These are phyloP conservation scores for Apodemia mormo DNA, from an alignment of 2,888 invertebrate species.

Conservation along the genomic window DNA sequence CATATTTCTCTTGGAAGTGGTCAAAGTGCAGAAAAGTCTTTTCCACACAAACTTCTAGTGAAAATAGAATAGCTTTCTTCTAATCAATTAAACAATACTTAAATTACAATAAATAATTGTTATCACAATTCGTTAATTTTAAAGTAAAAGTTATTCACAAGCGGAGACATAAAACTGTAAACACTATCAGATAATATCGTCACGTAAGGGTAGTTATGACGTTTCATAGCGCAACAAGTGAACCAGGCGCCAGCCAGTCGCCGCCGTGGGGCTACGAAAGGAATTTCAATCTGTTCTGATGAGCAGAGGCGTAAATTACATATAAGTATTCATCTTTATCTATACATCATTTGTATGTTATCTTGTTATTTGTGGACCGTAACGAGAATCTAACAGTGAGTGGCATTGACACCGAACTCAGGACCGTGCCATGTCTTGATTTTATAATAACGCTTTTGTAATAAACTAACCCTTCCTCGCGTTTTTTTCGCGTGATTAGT, in stretches of 20 bases:
- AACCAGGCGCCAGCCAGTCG: slow-evolving; percentile 62
- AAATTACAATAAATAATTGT: no score
- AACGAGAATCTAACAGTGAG: no score
- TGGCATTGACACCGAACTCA: no score
- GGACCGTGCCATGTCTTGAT: no score
- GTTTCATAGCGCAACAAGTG: slow-evolving; percentile 72
- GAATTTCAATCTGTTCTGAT: slow-evolving; percentile 78
- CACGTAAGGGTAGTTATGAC: slow-evolving; percentile 69
- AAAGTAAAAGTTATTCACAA: background rate
- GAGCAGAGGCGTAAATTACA: slow-evolving; percentile 73
- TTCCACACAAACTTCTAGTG: no score
- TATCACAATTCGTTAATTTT: background rate
- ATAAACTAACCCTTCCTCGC: no score
- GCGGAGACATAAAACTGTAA: background rate
- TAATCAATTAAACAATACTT: no score
- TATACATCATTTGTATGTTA: slow-evolving; percentile 2
- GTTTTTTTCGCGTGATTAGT: no score
- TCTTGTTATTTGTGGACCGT: background rate
- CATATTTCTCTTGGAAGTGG: no score
- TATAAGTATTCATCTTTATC: slow-evolving; percentile 38
- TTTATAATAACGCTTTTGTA: no score
- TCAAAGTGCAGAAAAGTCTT: no score
- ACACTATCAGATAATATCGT: slow-evolving; percentile 26
- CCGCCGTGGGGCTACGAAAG: slow-evolving; percentile 58
- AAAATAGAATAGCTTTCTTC: no score